Conservation (phyloP, 2,797 vertebrate genomes). For the Danio jaintianensis region DNA sequence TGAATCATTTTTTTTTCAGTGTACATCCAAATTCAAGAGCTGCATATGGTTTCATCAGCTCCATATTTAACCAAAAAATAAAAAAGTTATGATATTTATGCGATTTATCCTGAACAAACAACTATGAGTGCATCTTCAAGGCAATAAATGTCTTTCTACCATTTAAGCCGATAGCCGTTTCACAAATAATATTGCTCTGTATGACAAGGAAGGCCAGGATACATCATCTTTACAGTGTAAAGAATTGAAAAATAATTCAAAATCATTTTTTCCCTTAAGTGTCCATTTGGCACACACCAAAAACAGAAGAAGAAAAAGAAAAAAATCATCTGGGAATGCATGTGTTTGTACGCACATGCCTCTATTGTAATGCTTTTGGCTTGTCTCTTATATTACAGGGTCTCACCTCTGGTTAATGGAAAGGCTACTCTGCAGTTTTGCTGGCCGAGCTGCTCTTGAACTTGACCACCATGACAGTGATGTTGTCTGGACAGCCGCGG, state of each 20-base stretch:
- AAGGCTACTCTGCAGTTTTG: constrained; percentile 50
- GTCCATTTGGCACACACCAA: constrained; percentile 50
- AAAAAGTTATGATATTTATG: constrained; percentile 3
- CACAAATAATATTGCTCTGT: constrained; percentile 35
- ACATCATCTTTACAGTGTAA: constrained; percentile 7
- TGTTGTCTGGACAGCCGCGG: constrained; percentile 96
- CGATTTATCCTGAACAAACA: constrained; percentile 32
- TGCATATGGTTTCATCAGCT: background rate
- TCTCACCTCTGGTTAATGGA: constrained; percentile 15
- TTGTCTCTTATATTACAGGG: constrained; percentile 12
- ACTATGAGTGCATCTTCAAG: constrained; percentile 34
- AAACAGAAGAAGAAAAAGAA: background rate
- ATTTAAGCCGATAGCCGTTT: constrained; percentile 12
- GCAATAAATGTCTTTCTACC: constrained; percentile 6
- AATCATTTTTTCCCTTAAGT: background rate
- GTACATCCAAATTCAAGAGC: constrained; percentile 37
- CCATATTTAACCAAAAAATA: background rate
- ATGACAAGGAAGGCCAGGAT: background rate
- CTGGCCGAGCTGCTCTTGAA: constrained; percentile 90
- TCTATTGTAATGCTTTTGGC: no score
- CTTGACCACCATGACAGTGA: constrained; percentile 99
- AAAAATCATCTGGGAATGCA: constrained; percentile 32
- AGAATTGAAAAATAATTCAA: background rate
- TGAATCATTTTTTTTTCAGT: no score
- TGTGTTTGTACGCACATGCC: constrained; percentile 6